These are phyloP conservation scores for Chymomyza caudatula DNA, from an alignment of 2,888 invertebrate genomes.

Conservation along the genomic window DNA sequence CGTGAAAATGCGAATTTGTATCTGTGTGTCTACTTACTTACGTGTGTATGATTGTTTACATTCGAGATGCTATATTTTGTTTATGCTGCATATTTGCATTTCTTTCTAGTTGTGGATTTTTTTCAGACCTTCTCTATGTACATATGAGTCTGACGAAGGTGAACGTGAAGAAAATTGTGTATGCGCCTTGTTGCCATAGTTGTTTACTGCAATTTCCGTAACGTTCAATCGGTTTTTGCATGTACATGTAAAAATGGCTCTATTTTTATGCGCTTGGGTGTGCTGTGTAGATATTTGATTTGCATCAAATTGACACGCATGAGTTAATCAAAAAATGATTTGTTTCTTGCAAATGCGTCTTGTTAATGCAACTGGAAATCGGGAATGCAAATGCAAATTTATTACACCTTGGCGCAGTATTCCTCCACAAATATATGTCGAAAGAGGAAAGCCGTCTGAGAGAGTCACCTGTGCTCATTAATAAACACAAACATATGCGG, in stretches of 20 bases:
- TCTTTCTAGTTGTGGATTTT: constrained; percentile 35
- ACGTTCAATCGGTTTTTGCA: constrained; percentile 51
- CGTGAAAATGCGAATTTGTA: constrained; percentile 60
- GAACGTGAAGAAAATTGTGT: constrained; percentile 54
- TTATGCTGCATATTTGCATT: constrained; percentile 64
- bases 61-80: constrained; percentile 55
- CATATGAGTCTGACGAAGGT: background rate
- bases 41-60: background rate
- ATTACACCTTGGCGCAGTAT: background rate
- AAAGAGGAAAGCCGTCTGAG: background rate
- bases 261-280: constrained; percentile 24
- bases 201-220: constrained; percentile 71
- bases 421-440: background rate
- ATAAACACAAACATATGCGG: constrained; percentile 37
- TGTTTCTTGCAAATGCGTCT: constrained; percentile 69
- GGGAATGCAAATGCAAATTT: background rate
- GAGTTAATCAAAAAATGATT: constrained; percentile 73
- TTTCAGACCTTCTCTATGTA: constrained; percentile 21
- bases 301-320: constrained; percentile 71
- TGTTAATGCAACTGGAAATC: constrained; percentile 13
- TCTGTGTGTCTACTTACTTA: background rate
- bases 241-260: constrained; percentile 13
- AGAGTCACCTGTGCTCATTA: constrained; percentile 52
- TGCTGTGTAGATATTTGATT: constrained; percentile 66
- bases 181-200: constrained; percentile 58